phyloP scores from a whole-genome alignment of 2,113 vertebrate species.

The Lophochroa leadbeateri region DNA sequence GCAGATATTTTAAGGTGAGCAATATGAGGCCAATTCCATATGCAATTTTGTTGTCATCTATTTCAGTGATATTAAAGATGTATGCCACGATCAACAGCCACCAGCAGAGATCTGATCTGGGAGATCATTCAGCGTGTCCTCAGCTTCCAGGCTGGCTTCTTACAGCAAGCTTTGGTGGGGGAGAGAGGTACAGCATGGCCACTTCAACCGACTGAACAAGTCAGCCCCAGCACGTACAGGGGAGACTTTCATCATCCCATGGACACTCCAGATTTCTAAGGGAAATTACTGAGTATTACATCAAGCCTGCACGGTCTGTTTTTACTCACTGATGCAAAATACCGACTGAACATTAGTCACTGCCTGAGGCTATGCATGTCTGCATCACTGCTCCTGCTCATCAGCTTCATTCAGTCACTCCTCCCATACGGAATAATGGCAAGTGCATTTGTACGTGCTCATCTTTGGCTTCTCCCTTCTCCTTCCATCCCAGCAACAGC shows the following conservation, averaged over 20 bases:
- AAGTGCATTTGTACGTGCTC: neutral
- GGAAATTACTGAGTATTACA: neutral
- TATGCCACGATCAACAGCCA: neutral
- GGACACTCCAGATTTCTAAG: neutral
- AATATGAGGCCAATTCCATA: fast-evolving
- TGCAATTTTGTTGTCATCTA: neutral
- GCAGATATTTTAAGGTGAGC: neutral
- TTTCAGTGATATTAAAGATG: neutral
- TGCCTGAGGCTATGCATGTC: neutral
- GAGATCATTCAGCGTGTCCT: neutral
- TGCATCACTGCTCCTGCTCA: neutral
- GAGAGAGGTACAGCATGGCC: fast-evolving
- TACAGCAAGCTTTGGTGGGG: neutral
- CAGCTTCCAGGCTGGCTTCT: neutral
- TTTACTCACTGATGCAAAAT: neutral
- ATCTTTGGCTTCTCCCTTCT: neutral
- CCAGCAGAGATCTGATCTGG: neutral
- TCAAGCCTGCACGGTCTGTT: neutral
- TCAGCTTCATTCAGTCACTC: neutral
- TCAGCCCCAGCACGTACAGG: fast-evolving
- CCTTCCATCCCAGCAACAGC: neutral
- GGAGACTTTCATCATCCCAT: fast-evolving
- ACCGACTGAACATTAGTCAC: neutral
- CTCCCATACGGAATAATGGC: fast-evolving
- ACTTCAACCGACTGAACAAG: fast-evolving